Evolutionary conservation across 2,888 invertebrate species (phyloP).

Genomic region (Scaptomyza caliginosa): DNA sequence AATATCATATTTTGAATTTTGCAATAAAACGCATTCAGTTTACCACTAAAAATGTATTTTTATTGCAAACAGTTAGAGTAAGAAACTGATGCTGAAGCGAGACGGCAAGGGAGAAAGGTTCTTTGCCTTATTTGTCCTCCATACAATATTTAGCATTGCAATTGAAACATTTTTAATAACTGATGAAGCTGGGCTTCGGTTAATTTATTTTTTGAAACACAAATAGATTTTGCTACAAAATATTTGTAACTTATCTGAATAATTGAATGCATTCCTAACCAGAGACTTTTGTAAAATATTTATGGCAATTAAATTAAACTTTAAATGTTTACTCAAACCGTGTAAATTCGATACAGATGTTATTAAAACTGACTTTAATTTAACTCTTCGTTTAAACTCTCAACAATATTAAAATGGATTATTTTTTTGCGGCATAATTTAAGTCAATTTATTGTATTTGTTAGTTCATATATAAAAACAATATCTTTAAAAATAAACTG

Average conservation of each 20-base stretch:
- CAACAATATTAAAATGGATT: background rate
- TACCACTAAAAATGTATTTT: slow-evolving; percentile 38
- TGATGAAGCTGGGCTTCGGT: too few relatives aligned
- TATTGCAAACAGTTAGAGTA: slow-evolving; percentile 12
- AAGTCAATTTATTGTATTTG: slow-evolving; percentile 19
- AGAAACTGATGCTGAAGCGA: background rate
- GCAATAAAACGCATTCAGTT: slow-evolving; percentile 34
- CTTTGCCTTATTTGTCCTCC: slow-evolving; percentile 6
- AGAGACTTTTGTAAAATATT: background rate
- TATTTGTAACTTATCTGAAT: background rate
- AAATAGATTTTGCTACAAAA: too few relatives aligned
- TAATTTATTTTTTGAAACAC: too few relatives aligned
- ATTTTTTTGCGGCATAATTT: background rate
- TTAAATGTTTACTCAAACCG: background rate
- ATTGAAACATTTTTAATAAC: too few relatives aligned
- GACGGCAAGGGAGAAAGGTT: background rate
- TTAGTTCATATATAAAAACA: slow-evolving; percentile 9
- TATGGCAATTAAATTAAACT: slow-evolving; percentile 2
- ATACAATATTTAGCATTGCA: background rate
- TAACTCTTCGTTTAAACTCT: background rate
- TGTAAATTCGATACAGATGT: background rate
- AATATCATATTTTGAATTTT: slow-evolving; percentile 32
- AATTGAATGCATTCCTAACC: background rate
- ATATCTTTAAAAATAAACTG: slow-evolving; percentile 37
- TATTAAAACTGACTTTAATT: background rate